Evolutionary conservation across 1,140 invertebrate genomes (phyloP).

Genomic region (Neodiprion lecontei): DNA sequence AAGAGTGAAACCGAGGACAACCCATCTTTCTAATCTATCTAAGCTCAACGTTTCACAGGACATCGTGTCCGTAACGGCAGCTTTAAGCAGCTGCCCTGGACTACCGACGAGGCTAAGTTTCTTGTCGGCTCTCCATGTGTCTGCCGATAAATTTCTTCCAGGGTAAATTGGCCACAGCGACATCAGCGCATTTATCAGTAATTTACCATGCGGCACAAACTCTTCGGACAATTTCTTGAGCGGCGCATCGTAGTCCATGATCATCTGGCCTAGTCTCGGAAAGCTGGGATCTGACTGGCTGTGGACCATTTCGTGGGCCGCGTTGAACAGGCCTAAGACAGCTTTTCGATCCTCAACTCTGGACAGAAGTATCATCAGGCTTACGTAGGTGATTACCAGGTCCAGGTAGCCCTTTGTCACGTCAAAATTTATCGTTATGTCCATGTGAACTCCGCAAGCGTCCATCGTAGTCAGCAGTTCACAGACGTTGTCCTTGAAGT

Average conservation of each 20-base stretch:
- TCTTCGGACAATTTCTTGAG: constrained; percentile 96
- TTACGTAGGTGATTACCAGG: constrained; percentile 91
- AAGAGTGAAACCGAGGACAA: constrained; percentile 92
- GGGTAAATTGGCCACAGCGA: constrained; percentile 90
- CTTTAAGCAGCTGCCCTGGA: constrained; percentile 89
- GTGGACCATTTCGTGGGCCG: constrained; percentile 95
- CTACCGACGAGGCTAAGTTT: constrained; percentile 94
- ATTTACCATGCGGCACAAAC: constrained; percentile 92
- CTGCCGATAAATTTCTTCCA: constrained; percentile 89
- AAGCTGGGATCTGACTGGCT: constrained; percentile 91
- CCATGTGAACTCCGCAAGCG: constrained; percentile 92
- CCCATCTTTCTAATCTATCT: constrained; percentile 95
- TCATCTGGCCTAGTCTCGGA: constrained; percentile 94
- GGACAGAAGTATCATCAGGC: constrained; percentile 95
- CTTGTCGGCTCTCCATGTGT: constrained; percentile 92
- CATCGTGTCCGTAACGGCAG: constrained; percentile 94
- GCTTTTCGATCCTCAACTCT: constrained; percentile 97
- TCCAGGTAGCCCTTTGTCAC: constrained; percentile 96
- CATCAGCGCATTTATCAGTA: constrained; percentile 83
- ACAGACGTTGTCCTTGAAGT: constrained; percentile 98
- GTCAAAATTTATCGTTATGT: constrained; percentile 96
- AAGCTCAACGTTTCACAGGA: constrained; percentile 97
- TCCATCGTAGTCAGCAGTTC: constrained; percentile 98
- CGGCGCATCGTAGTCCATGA: constrained; percentile 96
- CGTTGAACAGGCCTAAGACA: constrained; percentile 96